Evolutionary conservation across 2,797 vertebrate genomes (phyloP), one percentile per base, ranked within the genome.

Genomic region (Danio jaintianensis): DNA sequence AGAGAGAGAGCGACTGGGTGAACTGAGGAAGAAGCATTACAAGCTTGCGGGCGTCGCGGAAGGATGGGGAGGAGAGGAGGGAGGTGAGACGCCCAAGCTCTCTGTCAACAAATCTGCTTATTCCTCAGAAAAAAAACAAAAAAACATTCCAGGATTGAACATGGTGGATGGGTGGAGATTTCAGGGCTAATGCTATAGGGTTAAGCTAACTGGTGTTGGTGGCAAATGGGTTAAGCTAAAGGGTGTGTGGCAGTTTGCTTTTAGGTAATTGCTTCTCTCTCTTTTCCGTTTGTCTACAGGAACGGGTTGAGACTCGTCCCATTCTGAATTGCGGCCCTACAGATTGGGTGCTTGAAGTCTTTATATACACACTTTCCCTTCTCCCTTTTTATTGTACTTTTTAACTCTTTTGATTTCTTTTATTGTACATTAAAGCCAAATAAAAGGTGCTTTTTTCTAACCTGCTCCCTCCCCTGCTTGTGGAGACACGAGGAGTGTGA

Each of bases 21-120:
- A 97, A 75, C 94, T 99, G 85, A 95, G 97, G 83, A 99, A 98
- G 92, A 99, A 99, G 86, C 97, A 99, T 90, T 99, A 99, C 0
- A 95, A 98, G 86, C 91, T 99, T 80, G 98, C 97, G 0, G 97
- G 97, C 0, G 97, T 96, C 9, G 96, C 97, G 0, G 97, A 99
- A 86, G 98, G 97, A 87, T 99, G 97, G 97, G 96, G 95, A 20
- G 94, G 95, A 83, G 95, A 86, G 13, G 90, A 90, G 7, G 92
- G 94, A 56, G 92, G 92, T 94, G 58, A 87, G 86, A 45, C 22
- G 22, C 12, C 10, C 7, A 9, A 5, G 8, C n/a, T 47, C 10
- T 66, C 18, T 66, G 63, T 18, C 48, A 38, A 6, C 22, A 52
- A 63, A 75, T 48, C 20, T 10, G 6, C 7, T 40, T 18, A n/a